Conservation (phyloP, 2,113 vertebrate genomes). For the Catharus bicknelli region DNA sequence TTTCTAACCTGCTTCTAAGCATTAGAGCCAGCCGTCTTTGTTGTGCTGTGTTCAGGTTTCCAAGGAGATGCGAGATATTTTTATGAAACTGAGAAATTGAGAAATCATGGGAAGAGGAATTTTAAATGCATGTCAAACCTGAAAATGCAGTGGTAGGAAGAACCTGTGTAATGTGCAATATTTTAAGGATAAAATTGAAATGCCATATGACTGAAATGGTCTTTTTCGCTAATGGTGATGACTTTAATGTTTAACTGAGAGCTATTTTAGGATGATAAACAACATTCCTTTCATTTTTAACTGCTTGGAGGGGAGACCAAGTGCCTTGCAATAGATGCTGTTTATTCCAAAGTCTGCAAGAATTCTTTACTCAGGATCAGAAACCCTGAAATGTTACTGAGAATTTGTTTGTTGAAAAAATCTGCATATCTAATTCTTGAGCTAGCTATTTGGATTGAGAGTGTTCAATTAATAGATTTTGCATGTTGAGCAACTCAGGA, state of each 20-base stretch:
- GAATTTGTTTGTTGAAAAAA: background rate
- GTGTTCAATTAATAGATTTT: background rate
- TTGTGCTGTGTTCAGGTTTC: conserved; percentile 44
- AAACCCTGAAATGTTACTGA: background rate
- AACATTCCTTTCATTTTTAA: conserved; percentile 52
- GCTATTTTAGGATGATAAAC: conserved; percentile 41
- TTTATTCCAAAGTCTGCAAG: background rate
- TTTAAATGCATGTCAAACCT: conserved; percentile 5
- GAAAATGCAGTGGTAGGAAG: background rate
- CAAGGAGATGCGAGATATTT: conserved; percentile 52
- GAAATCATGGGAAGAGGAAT: conserved; percentile 25
- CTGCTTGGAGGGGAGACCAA: background rate
- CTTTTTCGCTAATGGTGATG: background rate
- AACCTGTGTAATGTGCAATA: background rate
- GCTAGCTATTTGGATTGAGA: background rate
- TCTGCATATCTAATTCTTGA: background rate
- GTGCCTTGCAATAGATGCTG: background rate
- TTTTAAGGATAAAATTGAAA: background rate
- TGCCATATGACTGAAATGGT: background rate
- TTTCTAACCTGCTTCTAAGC: background rate
- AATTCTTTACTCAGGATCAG: background rate
- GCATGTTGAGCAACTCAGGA: background rate
- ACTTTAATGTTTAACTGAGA: conserved; percentile 22
- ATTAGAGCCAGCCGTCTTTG: background rate
- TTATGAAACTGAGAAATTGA: conserved; percentile 32